Evolutionary conservation across 1,140 invertebrate genomes (phyloP), one percentile per base, ranked within the genome.

Genomic region (Littorina saxatilis): DNA sequence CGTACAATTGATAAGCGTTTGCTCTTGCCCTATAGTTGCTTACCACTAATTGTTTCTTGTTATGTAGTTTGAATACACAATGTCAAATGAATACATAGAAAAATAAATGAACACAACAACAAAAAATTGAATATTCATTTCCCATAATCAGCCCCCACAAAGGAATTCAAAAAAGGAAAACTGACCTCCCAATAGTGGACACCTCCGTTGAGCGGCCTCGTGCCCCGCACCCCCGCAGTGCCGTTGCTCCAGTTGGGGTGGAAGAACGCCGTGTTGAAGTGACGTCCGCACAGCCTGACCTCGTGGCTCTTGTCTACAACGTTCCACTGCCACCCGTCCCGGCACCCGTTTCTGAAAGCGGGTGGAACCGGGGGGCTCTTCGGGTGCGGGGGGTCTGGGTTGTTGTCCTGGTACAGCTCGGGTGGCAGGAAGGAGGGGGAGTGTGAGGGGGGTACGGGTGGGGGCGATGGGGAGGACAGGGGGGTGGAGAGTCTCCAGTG

Each of bases 221-320:
- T 95, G 7, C 95, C 95, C 58, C 95, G 92, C 0, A 96, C 94
- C 1, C 94, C 96, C 0, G 95, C 95, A 0, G 95, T 96, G 47
- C 95, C 95, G 83, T 95, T 95, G 87, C 95, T 95, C 95, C 95
- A 96, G 86, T 95, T 95, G 0, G 95, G 95, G 91, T 96, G 95
- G 87, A 96, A 96, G 88, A 78, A 23, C 20, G 88, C 91, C 15
- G 88, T 91, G 82, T 84, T 66, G 27, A 77, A 93, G 93, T 23
- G 94, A 23, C 89, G 90, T 0, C 94, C 94, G 70, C 93, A 93
- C 5, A 96, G 89, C 35, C 93, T 92, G 32, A 95, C 95, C 87
- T 96, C 95, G 63, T 94, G 94, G 70, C 95, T 95, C 52, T 94
- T 94, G 85, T 95, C 93, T 15, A 92, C 90, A 76, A 93, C 91